Evolutionary conservation across 2,113 vertebrate genomes (phyloP).

Genomic region (Panurus biarmicus): DNA sequence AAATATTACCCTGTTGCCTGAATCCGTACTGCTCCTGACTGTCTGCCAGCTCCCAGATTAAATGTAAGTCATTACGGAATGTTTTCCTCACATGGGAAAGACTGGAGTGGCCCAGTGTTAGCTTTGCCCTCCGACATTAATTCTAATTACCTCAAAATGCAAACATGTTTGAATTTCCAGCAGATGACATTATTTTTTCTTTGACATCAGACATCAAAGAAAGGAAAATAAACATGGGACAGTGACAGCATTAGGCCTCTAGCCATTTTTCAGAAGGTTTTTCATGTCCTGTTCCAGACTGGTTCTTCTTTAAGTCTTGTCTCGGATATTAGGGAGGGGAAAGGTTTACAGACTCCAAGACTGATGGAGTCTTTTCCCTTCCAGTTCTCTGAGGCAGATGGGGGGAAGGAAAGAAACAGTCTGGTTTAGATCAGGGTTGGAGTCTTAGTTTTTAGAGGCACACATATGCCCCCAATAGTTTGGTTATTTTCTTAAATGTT

Average conservation of each 20-base stretch:
- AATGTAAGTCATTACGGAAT: slow-evolving; percentile 74
- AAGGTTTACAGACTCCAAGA: slow-evolving; percentile 51
- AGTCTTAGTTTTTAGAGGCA: slow-evolving; percentile 50
- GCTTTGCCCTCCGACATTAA: slow-evolving; percentile 74
- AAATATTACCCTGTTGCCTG: slow-evolving; percentile 53
- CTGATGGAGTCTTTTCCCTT: slow-evolving; percentile 68
- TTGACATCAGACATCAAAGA: slow-evolving; percentile 76
- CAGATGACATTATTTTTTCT: slow-evolving; percentile 76
- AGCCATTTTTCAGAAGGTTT: slow-evolving; percentile 73
- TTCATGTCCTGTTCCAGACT: slow-evolving; percentile 69
- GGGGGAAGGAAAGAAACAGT: slow-evolving; percentile 31
- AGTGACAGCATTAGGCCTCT: slow-evolving; percentile 70
- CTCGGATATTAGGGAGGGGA: slow-evolving; percentile 65
- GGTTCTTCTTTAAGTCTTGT: slow-evolving; percentile 68
- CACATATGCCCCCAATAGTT: slow-evolving; percentile 1
- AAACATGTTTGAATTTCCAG: slow-evolving; percentile 71
- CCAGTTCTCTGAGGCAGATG: slow-evolving; percentile 51
- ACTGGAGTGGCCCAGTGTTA: slow-evolving; percentile 55
- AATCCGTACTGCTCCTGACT: slow-evolving; percentile 57
- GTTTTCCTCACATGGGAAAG: slow-evolving; percentile 71
- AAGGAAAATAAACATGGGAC: slow-evolving; percentile 74
- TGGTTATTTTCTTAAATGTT: slow-evolving; percentile 29
- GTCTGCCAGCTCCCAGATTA: slow-evolving; percentile 67
- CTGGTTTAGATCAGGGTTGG: slow-evolving; percentile 73
- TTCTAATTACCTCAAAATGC: slow-evolving; percentile 79